Evolutionary conservation across 2,888 invertebrate genomes (phyloP).

Genomic region (Dasypolia templi): DNA sequence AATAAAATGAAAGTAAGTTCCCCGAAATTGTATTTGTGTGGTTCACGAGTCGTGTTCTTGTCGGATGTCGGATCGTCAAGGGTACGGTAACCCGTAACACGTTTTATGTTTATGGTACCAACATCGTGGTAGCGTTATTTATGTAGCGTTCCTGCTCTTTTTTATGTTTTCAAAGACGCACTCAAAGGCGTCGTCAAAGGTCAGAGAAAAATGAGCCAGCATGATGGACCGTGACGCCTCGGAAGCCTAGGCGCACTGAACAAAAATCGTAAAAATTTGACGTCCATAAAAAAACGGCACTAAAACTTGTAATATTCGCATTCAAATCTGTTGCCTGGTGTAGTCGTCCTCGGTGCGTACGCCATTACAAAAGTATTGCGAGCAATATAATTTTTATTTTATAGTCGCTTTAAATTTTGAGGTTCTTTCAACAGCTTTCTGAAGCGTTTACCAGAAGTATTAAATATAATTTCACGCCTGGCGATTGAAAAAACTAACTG

Average conservation of each 20-base stretch:
- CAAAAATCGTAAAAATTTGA: slow-evolving; percentile 70
- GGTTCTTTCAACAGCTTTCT: slow-evolving; percentile 58
- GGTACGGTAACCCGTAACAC: slow-evolving; percentile 75
- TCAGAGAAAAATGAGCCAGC: slow-evolving; percentile 64
- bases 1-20: slow-evolving; percentile 78
- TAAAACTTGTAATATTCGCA: slow-evolving; percentile 76
- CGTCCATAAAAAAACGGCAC: slow-evolving; percentile 75
- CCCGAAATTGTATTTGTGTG: slow-evolving; percentile 74
- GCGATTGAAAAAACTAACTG: slow-evolving; percentile 59
- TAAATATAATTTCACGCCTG: slow-evolving; percentile 63
- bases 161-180: slow-evolving; percentile 69
- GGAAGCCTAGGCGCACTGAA: slow-evolving; percentile 65
- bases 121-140: slow-evolving; percentile 74
- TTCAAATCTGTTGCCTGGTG: slow-evolving; percentile 75
- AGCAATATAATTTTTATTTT: slow-evolving; percentile 70
- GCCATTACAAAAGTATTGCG: slow-evolving; percentile 68
- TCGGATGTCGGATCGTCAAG: slow-evolving; percentile 70
- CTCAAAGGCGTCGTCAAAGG: slow-evolving; percentile 64
- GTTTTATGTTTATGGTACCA: slow-evolving; percentile 79
- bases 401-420: slow-evolving; percentile 57
- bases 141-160: slow-evolving; percentile 73
- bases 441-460: slow-evolving; percentile 65
- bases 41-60: slow-evolving; percentile 61
- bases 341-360: slow-evolving; percentile 46
- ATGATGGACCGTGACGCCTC: slow-evolving; percentile 43